Conservation (phyloP, 2,797 vertebrate species). For the Sarcoramphus papa region DNA sequence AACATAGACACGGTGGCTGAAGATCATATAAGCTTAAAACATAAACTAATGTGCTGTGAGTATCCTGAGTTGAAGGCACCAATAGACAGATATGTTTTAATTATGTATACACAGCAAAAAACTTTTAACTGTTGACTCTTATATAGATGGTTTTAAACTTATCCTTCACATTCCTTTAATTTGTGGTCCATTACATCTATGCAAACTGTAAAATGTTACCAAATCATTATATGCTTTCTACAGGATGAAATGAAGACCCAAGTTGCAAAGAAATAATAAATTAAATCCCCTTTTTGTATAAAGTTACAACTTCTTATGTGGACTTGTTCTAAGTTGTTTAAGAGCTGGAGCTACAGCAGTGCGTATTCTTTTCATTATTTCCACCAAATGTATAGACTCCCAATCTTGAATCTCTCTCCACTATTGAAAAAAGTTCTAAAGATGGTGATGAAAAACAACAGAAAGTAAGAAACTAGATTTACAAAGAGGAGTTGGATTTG, state of each 20-base stretch:
- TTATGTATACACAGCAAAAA: background rate
- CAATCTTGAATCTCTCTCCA: background rate
- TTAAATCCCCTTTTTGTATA: background rate
- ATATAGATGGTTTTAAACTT: background rate
- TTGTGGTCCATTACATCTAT: background rate
- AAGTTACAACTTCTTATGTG: background rate
- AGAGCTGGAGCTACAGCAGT: background rate
- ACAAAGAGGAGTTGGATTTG: background rate
- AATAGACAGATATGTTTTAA: background rate
- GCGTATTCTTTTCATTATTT: background rate
- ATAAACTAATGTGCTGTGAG: background rate
- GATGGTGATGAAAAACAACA: background rate
- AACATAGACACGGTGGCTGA: background rate
- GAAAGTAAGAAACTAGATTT: background rate
- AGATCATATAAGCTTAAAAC: background rate
- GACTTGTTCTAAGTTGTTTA: background rate
- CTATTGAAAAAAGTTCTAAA: background rate
- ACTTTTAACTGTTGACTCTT: background rate
- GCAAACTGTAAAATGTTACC: background rate
- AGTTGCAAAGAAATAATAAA: background rate
- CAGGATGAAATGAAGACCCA: background rate
- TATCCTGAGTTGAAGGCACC: background rate
- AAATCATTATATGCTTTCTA: background rate
- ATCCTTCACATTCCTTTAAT: background rate
- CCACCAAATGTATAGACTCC: background rate